Conservation (phyloP, 2,888 invertebrate genomes). For the Taphrorychus bicolor region DNA sequence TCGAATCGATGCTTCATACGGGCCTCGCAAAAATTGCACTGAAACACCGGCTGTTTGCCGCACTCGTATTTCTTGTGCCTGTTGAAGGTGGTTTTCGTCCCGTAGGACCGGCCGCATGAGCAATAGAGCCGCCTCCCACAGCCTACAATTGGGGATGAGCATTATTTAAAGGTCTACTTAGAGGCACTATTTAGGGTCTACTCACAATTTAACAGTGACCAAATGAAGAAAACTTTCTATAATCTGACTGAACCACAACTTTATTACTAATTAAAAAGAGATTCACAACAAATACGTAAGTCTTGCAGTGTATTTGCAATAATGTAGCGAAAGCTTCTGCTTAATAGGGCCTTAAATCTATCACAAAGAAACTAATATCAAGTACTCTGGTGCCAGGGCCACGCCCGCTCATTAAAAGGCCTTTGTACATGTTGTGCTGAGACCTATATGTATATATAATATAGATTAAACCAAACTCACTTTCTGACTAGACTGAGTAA, state of each 20-base stretch:
- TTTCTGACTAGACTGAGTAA: not conserved
- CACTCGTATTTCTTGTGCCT: constrained; percentile 65
- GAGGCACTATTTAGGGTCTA: not conserved
- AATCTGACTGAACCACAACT: not conserved
- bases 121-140: constrained; percentile 5
- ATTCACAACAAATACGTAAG: constrained; percentile 29
- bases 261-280: constrained; percentile 15
- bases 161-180: not conserved
- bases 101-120: constrained; percentile 42
- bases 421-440: not conserved
- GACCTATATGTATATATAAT: no score
- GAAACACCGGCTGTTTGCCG: constrained; percentile 59
- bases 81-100: constrained; percentile 52
- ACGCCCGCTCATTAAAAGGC: no score
- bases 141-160: constrained; percentile 11
- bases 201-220: no score
- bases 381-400: not conserved
- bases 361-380: not conserved
- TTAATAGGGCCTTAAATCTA: not conserved
- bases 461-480: not conserved
- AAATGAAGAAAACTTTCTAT: not conserved
- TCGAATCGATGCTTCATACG: constrained; percentile 51
- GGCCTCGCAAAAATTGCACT: constrained; percentile 50
- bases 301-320: not conserved
- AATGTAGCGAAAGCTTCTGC: not conserved